A percentile compares a stretch with the other conserved stretches of the same genome.
phyloP scores from a whole-genome alignment of 2,888 invertebrate genomes.

The Hemithea aestivaria region DNA sequence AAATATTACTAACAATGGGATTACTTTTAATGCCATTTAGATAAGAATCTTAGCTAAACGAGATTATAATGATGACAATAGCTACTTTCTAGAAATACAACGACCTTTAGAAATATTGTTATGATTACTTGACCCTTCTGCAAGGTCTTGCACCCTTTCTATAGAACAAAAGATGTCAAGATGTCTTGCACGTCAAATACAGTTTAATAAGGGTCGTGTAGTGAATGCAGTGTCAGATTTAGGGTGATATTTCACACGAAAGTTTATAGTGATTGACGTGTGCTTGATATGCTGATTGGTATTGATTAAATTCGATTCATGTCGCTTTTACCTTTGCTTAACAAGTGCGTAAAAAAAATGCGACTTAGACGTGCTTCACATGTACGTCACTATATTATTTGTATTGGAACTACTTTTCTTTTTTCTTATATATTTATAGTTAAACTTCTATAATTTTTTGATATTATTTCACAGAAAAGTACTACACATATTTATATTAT shows the following conservation, averaged over 20 bases:
- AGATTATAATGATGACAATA: slow-evolving; percentile 39
- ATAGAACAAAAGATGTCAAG: slow-evolving; percentile 51
- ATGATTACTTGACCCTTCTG: slow-evolving; percentile 46
- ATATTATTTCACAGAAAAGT: too few species aligned
- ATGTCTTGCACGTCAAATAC: slow-evolving; percentile 51
- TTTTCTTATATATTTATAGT: too few species aligned
- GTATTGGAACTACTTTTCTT: too few species aligned
- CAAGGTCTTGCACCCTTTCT: slow-evolving; percentile 46
- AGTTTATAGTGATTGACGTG: slow-evolving; percentile 18
- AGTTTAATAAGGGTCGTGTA: slow-evolving; percentile 47
- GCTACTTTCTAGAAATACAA: slow-evolving; percentile 38
- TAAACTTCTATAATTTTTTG: too few species aligned
- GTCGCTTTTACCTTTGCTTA: too few species aligned
- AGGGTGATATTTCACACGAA: slow-evolving; percentile 35
- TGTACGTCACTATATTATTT: too few species aligned
- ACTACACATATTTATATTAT: too few species aligned
- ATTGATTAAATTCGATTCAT: slow-evolving; percentile 1
- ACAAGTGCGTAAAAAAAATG: too few species aligned
- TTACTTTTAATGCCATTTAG: slow-evolving; percentile 43
- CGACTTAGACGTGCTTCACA: too few species aligned
- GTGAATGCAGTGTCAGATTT: slow-evolving; percentile 13
- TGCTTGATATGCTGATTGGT: slow-evolving; percentile 11
- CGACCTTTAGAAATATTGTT: slow-evolving; percentile 38
- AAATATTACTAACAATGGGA: slow-evolving; percentile 33
- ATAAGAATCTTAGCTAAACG: slow-evolving; percentile 33